Evolutionary conservation across 2,888 invertebrate species (phyloP).

Genomic region (Agrypnus murinus): DNA sequence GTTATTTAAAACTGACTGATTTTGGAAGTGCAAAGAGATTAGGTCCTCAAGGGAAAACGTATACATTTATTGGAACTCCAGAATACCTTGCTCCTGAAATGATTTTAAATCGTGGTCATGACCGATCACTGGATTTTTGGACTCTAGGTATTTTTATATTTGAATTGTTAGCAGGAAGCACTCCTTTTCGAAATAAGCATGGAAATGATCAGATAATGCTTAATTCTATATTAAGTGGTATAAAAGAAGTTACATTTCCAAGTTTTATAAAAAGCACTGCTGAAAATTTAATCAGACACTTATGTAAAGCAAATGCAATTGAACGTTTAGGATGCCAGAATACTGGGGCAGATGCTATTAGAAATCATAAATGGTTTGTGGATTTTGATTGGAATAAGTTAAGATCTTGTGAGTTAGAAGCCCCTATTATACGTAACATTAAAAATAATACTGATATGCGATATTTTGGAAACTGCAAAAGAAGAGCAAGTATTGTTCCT

Average conservation of each 20-base stretch:
- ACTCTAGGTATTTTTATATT: constrained; percentile 91
- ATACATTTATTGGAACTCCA: constrained; percentile 97
- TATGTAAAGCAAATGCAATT: constrained; percentile 89
- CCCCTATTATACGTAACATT: constrained; percentile 76
- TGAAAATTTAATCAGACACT: constrained; percentile 86
- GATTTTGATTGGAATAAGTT: constrained; percentile 93
- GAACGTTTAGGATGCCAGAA: constrained; percentile 93
- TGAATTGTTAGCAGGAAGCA: constrained; percentile 90
- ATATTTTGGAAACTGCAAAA: constrained; percentile 89
- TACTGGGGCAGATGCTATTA: constrained; percentile 90
- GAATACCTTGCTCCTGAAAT: constrained; percentile 94
- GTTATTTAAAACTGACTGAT: constrained; percentile 94
- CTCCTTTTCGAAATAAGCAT: constrained; percentile 92
- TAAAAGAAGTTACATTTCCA: constrained; percentile 90
- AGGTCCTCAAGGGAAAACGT: constrained; percentile 86
- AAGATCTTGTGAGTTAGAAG: constrained; percentile 77
- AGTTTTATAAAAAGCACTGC: constrained; percentile 86
- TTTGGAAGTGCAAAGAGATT: constrained; percentile 96
- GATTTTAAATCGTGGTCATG: constrained; percentile 89
- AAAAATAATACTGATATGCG: constrained; percentile 83
- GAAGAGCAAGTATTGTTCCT: constrained; percentile 87
- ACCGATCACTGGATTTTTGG: constrained; percentile 95
- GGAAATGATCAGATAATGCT: constrained; percentile 96
- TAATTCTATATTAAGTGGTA: constrained; percentile 92
- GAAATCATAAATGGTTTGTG: constrained; percentile 89